Percentiles rank a stretch among this genome's conserved stretches.
Evolutionary conservation across 2,888 invertebrate species (phyloP).

Genomic region (Drosophila pseudotakahashii): DNA sequence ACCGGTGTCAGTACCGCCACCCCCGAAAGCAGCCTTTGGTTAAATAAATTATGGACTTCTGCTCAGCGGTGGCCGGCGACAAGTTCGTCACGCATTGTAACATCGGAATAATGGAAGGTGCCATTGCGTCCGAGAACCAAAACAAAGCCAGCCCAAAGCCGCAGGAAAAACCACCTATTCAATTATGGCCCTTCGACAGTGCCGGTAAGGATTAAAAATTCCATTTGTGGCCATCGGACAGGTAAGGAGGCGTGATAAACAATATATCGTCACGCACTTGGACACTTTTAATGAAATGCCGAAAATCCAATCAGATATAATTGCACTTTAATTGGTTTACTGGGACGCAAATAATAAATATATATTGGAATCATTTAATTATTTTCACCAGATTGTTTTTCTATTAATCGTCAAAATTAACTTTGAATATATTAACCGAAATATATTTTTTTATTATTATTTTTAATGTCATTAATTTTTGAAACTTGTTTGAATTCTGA

Average conservation of each 20-base stretch:
- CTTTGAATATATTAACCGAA: too few species aligned
- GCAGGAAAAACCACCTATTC: conserved; percentile 44
- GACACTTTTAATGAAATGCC: conserved; percentile 28
- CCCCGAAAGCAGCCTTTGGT: not conserved
- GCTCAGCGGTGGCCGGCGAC: conserved; percentile 15
- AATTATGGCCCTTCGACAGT: conserved; percentile 42
- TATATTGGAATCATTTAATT: not conserved
- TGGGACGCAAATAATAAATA: not conserved
- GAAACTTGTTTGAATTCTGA: too few species aligned
- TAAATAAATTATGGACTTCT: conserved; percentile 52
- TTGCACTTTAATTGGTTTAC: conserved; percentile 16
- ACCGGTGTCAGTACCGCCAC: conserved; percentile 31
- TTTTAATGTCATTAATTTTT: too few species aligned
- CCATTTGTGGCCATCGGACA: conserved; percentile 30
- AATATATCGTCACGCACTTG: conserved; percentile 25
- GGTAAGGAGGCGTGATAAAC: conserved; percentile 33
- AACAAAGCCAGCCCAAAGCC: conserved; percentile 39
- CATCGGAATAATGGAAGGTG: conserved; percentile 38
- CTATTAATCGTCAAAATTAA: too few species aligned
- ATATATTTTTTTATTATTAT: too few species aligned
- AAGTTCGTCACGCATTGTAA: conserved; percentile 42
- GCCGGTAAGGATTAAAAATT: conserved; percentile 59
- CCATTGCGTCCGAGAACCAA: conserved; percentile 26
- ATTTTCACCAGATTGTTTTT: not conserved
- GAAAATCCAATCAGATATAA: conserved; percentile 41